A percentile compares a stretch with the other conserved stretches of the same genome.
Evolutionary conservation across 2,888 invertebrate species (phyloP).

Genomic region (Heliconius ismenius): DNA sequence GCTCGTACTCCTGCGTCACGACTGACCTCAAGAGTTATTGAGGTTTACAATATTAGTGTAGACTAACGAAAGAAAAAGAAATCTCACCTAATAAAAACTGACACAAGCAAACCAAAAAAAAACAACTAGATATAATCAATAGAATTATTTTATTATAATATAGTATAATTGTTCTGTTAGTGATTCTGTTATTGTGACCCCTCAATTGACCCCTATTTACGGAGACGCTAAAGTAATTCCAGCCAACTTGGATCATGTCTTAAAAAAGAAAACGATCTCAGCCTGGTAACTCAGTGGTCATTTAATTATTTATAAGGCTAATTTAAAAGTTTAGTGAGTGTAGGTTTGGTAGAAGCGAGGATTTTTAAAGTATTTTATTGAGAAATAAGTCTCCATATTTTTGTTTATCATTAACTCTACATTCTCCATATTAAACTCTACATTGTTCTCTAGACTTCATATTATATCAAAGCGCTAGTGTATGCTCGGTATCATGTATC

Average conservation of each 20-base stretch:
- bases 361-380: no score
- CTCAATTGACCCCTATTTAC: constrained; percentile 1
- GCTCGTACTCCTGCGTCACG: background rate
- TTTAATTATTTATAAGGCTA: background rate
- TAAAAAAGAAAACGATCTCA: constrained; percentile 6
- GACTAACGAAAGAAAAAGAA: background rate
- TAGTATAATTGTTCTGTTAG: no score
- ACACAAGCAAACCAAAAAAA: no score
- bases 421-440: no score
- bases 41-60: background rate
- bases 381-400: no score
- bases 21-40: background rate
- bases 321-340: background rate
- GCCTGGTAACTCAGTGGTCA: background rate
- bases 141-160: background rate
- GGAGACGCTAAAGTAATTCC: constrained; percentile 8
- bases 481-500: no score
- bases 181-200: no score
- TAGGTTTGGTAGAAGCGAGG: background rate
- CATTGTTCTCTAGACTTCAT: no score
- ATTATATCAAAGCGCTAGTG: no score
- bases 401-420: no score
- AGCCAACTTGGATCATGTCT: background rate
- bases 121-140: background rate
- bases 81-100: no score